These are phyloP conservation scores for Oscheius sp. DNA, from an alignment of 2,888 invertebrate genomes.

Conservation along the genomic window DNA sequence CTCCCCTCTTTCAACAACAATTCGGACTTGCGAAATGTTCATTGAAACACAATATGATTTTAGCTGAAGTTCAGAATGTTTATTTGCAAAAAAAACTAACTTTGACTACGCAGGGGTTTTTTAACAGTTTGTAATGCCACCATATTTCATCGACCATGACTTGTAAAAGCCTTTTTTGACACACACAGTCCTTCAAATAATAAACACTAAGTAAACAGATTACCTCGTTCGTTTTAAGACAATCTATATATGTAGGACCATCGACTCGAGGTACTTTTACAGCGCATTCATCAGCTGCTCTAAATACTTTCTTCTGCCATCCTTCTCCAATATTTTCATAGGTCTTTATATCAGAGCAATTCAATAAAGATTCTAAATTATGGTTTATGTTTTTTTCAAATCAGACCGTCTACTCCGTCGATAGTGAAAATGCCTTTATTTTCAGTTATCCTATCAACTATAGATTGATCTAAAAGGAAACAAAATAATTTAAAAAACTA, in stretches of 20 bases:
- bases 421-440: too few relatives aligned
- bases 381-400: too few relatives aligned
- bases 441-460: too few relatives aligned
- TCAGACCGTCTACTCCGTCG: too few relatives aligned
- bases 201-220: background rate
- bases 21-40: background rate
- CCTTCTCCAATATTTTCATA: slow-evolving; percentile 5
- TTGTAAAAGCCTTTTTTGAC: background rate
- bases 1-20: slow-evolving; percentile 13
- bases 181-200: background rate
- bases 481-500: background rate
- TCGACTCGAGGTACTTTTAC: background rate
- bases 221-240: background rate
- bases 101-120: background rate
- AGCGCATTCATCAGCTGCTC: background rate
- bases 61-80: background rate
- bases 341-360: background rate
- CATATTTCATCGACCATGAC: background rate
- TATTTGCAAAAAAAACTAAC: background rate
- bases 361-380: too few relatives aligned
- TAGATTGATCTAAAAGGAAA: too few relatives aligned
- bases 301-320: slow-evolving; percentile 16
- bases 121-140: background rate
- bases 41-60: background rate
- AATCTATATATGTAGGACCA: slow-evolving; percentile 8